Evolutionary conservation across 2,888 invertebrate species (phyloP), one percentile per base, ranked within the genome.

Genomic region (Aelia acuminata): DNA sequence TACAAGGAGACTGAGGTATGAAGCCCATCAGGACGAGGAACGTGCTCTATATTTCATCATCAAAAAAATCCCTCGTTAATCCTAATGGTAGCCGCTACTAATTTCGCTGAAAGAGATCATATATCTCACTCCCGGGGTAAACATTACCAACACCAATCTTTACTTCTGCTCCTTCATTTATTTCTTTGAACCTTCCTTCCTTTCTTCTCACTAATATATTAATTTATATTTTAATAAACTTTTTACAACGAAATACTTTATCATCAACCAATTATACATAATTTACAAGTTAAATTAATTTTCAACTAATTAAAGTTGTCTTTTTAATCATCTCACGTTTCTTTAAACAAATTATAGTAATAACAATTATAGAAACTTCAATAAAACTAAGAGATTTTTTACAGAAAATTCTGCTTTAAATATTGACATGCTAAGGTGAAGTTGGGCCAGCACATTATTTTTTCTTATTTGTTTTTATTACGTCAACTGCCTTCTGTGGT

Each of bases 91-190:
- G 43, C 43, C 80, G 18, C 80, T 47, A 47, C 43, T 80, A 80
- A 80, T 80, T 80, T 80, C 80, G n/a, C 80, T 80, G 80, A 80
- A 80, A 80, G 80, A 80, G 43, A 80, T 80, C n/a, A 47, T 80
- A 80, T 80, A 80, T 80, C 80, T 80, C 80, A 80, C 35, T 47
- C 43, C 43, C 80, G 43, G 80, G 43, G 43, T 47, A 80, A 80
- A 80, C 80, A 80, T 80, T 80, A 80, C 43, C 63, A 70, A 70
- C 63, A 70, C 13, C 63, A 35, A 70, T 35, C 63, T 35, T 70
- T 35, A 70, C 35, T 70, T 70, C 20, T 35, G 35, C 26, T 20
- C 18, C 35, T 70, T 18, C 35, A n/a, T n/a, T n/a, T n/a, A n/a
- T 70, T 70, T 70, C 31, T 70, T 35, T 35, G 5, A 5, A 0